Evolutionary conservation across 1,140 invertebrate species (phyloP).

Genomic region (Ectropis grisescens): DNA sequence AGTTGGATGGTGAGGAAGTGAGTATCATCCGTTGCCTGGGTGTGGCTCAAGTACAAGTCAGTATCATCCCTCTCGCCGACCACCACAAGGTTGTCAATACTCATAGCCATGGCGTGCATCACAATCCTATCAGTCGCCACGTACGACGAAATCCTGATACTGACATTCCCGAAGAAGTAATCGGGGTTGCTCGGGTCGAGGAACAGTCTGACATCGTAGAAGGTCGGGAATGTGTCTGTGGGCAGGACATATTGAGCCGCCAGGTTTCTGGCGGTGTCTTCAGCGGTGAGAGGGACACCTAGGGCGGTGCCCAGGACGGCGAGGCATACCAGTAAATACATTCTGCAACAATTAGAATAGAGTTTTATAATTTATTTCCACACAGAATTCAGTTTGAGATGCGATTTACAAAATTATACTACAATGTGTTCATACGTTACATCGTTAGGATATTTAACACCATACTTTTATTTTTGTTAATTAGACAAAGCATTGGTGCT

Average conservation of each 20-base stretch:
- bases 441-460: too few species aligned
- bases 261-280: slow-evolving; percentile 13
- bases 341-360: too few species aligned
- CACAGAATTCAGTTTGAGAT: too few species aligned
- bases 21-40: slow-evolving; percentile 33
- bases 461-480: too few species aligned
- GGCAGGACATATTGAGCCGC: slow-evolving; percentile 70
- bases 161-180: slow-evolving; percentile 72
- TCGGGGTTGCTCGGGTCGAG: slow-evolving; percentile 70
- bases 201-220: slow-evolving; percentile 76
- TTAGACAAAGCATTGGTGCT: too few species aligned
- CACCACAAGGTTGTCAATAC: slow-evolving; percentile 22
- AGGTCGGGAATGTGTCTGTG: slow-evolving; percentile 68
- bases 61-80: slow-evolving; percentile 9
- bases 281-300: slow-evolving; percentile 15
- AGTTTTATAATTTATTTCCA: too few species aligned
- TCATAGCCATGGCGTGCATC: slow-evolving; percentile 63
- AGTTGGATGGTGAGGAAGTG: slow-evolving; percentile 43
- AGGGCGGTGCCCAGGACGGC: slow-evolving; percentile 25
- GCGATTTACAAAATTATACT: too few species aligned
- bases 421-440: too few species aligned
- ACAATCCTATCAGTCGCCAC: slow-evolving; percentile 57
- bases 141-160: slow-evolving; percentile 65
- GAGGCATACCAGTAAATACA: slow-evolving; percentile 38
- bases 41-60: slow-evolving; percentile 19